These are phyloP conservation scores for Centropyge bicolor DNA, from an alignment of 2,797 vertebrate genomes.

Conservation along the genomic window DNA sequence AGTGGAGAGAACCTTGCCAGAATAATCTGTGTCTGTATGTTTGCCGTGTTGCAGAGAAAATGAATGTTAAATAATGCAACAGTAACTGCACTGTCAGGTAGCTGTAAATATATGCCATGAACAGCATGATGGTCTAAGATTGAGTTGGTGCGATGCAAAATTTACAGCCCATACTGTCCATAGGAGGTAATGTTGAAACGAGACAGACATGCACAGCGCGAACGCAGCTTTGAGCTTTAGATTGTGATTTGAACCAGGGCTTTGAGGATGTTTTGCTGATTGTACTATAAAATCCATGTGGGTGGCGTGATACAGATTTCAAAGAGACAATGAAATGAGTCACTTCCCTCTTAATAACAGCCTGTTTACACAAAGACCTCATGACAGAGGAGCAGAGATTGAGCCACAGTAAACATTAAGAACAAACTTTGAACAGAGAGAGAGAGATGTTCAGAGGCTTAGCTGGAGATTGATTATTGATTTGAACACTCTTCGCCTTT, in stretches of 20 bases:
- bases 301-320: not conserved
- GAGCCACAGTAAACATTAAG: not conserved
- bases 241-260: not conserved
- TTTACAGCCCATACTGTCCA: not conserved
- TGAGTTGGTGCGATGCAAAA: not conserved
- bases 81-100: not conserved
- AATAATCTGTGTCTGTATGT: not conserved
- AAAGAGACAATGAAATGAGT: not conserved
- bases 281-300: not conserved
- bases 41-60: not conserved
- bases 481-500: not conserved
- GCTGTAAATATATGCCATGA: not conserved
- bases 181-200: not conserved
- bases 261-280: not conserved
- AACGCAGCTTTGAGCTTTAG: not conserved
- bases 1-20: not conserved
- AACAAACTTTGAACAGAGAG: not conserved
- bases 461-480: constrained; percentile 3
- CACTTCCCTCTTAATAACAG: not conserved
- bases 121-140: not conserved
- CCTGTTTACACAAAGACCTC: not conserved
- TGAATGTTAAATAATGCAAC: no score
- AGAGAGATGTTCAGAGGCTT: not conserved
- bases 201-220: not conserved
- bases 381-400: not conserved